These are phyloP conservation scores for Lutjanus campechanus DNA, from an alignment of 2,797 vertebrate species.

Conservation along the genomic window DNA sequence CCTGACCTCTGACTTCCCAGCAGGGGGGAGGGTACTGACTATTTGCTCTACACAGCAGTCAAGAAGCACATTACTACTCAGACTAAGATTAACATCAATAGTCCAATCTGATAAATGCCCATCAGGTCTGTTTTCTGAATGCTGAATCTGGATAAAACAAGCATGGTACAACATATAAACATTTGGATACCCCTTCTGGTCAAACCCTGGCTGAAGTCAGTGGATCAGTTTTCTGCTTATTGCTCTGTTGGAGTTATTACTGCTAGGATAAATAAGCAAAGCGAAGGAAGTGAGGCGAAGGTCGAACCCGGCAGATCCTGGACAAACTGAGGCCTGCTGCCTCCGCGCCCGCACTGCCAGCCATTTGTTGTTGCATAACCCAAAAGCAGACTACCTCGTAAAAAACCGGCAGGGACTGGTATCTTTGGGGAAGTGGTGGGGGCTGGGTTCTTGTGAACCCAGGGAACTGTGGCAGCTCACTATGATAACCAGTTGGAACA, in stretches of 20 bases:
- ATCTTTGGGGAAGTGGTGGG: conserved; percentile 42
- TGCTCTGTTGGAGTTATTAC: not conserved
- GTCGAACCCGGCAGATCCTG: not conserved
- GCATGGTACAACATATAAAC: conserved; percentile 6
- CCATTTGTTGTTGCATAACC: conserved; percentile 53
- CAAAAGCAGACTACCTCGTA: conserved; percentile 30
- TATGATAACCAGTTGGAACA: conserved; percentile 25
- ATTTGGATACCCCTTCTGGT: not conserved
- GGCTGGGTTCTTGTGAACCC: conserved; percentile 21
- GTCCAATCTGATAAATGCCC: not conserved
- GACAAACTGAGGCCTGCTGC: conserved; percentile 7
- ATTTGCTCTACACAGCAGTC: not conserved
- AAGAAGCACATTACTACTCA: not conserved
- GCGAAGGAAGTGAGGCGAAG: not conserved
- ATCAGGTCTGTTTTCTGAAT: not conserved
- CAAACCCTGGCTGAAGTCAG: not conserved
- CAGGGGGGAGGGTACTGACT: not conserved
- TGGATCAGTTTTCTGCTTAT: not conserved
- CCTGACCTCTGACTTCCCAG: conserved; percentile 2
- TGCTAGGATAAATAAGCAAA: conserved; percentile 1
- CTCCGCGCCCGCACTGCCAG: conserved; percentile 6
- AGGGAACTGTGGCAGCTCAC: conserved; percentile 26
- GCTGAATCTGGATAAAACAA: not conserved
- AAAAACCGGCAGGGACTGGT: conserved; percentile 52
- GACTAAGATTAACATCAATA: not conserved